Evolutionary conservation across 2,113 vertebrate genomes (phyloP).

Genomic region (Phocoena sinus): DNA sequence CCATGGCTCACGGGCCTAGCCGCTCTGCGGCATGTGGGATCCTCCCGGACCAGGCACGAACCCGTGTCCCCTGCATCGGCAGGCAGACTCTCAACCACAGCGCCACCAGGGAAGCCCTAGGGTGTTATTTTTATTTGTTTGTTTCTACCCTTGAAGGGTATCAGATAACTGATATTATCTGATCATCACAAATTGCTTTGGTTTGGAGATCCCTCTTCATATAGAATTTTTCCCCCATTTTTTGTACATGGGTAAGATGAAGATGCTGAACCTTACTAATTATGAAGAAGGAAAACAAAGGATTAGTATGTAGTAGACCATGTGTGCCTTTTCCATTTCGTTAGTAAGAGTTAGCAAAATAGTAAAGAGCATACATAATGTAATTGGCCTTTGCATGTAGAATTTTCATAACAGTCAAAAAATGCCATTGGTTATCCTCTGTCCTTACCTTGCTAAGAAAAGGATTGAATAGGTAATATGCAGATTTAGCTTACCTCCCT

Average conservation of each 20-base stretch:
- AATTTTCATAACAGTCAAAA: constrained; percentile 2
- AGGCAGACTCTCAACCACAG: no score
- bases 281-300: constrained; percentile 4
- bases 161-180: background rate
- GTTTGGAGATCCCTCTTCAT: background rate
- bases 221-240: background rate
- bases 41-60: no score
- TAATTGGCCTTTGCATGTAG: background rate
- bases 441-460: background rate
- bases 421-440: background rate
- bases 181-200: constrained; percentile 14
- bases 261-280: background rate
- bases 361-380: background rate
- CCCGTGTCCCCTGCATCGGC: no score
- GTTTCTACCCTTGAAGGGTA: background rate
- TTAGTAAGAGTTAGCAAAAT: constrained; percentile 11
- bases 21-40: no score
- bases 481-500: background rate
- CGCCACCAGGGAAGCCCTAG: background rate
- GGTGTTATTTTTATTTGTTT: background rate
- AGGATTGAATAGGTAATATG: background rate
- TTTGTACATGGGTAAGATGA: constrained; percentile 3
- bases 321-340: background rate
- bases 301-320: background rate
- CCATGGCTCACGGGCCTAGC: no score